A percentile compares a stretch with the other conserved stretches of the same genome.
These are phyloP conservation scores for Myripristis jacobus DNA, from an alignment of 2,797 vertebrate genomes.

Conservation along the genomic window DNA sequence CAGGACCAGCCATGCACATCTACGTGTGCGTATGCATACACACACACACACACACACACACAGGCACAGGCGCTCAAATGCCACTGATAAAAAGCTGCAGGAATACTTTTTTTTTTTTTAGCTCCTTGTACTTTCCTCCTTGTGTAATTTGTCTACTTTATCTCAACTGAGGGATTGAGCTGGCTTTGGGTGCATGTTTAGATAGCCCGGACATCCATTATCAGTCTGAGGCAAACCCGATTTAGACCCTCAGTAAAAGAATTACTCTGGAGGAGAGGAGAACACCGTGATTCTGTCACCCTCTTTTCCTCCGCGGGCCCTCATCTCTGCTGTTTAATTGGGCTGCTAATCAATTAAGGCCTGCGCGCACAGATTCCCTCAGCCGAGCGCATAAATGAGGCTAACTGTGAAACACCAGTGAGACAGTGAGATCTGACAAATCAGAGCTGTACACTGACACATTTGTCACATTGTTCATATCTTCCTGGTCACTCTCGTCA, in stretches of 20 bases:
- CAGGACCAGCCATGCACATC: too few species aligned
- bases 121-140: slow-evolving; percentile 42
- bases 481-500: not conserved
- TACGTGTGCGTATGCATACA: not conserved
- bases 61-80: not conserved
- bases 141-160: slow-evolving; percentile 68
- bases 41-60: not conserved
- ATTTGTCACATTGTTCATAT: not conserved
- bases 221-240: slow-evolving; percentile 69
- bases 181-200: slow-evolving; percentile 69
- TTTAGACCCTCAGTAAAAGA: slow-evolving; percentile 60
- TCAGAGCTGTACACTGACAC: not conserved
- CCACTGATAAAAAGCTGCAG: slow-evolving; percentile 5
- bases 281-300: slow-evolving; percentile 45
- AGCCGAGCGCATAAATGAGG: slow-evolving; percentile 51
- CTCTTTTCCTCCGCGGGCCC: slow-evolving; percentile 16
- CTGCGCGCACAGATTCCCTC: slow-evolving; percentile 16
- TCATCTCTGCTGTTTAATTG: slow-evolving; percentile 64
- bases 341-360: slow-evolving; percentile 66
- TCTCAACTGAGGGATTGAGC: slow-evolving; percentile 62
- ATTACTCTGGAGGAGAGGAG: slow-evolving; percentile 58
- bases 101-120: slow-evolving; percentile 2
- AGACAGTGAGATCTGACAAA: slow-evolving; percentile 4
- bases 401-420: slow-evolving; percentile 21
- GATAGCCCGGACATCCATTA: slow-evolving; percentile 74